These are phyloP conservation scores for Euclidia mi DNA, from an alignment of 2,888 invertebrate genomes.

Conservation along the genomic window DNA sequence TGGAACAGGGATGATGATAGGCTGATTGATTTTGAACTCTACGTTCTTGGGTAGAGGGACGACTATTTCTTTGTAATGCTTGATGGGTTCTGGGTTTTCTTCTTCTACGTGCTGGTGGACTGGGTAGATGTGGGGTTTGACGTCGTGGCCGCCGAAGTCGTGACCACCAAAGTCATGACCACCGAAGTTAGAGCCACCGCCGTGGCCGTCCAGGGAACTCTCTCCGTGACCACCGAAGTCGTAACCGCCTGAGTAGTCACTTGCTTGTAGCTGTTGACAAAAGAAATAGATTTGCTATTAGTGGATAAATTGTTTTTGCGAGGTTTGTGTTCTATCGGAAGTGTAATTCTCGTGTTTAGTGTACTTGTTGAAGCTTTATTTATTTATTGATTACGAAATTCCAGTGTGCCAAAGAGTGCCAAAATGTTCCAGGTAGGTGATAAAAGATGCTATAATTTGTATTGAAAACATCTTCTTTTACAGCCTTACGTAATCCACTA, in stretches of 20 bases:
- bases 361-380: too few relatives aligned
- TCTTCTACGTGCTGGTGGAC: conserved; percentile 92
- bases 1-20: conserved; percentile 89
- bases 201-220: conserved; percentile 39
- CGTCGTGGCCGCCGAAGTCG: conserved; percentile 72
- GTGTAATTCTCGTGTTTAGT: too few relatives aligned
- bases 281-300: too few relatives aligned
- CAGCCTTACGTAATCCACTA: too few relatives aligned
- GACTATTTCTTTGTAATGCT: conserved; percentile 92
- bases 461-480: too few relatives aligned
- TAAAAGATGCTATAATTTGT: too few relatives aligned
- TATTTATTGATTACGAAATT: too few relatives aligned
- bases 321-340: too few relatives aligned
- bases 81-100: conserved; percentile 92
- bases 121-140: conserved; percentile 86
- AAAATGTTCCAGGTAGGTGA: too few relatives aligned
- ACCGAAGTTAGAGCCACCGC: conserved; percentile 56
- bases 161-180: conserved; percentile 56
- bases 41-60: conserved; percentile 91
- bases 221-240: conserved; percentile 62
- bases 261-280: conserved; percentile 75
- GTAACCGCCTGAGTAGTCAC: conserved; percentile 72
- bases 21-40: conserved; percentile 90
- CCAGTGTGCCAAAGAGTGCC: too few relatives aligned
- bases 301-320: too few relatives aligned